Evolutionary conservation across 2,888 invertebrate genomes (phyloP), one percentile per base, ranked within the genome.

Genomic region (Rhorus exstirpatorius): DNA sequence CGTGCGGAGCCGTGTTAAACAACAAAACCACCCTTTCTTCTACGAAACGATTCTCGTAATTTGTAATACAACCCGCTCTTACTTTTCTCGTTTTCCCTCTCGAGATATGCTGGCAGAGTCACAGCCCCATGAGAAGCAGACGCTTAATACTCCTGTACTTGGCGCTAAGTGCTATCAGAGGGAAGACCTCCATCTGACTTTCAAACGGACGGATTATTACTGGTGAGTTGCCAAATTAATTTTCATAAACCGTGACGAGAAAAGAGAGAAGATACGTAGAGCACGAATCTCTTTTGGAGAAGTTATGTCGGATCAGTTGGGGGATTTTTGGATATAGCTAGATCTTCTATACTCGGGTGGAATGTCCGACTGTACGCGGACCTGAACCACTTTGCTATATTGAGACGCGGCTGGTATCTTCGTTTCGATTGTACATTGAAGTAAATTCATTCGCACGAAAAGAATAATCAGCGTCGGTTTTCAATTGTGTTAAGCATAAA

Each of bases 71-170:
- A 55, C 35, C 38, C 38, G 26, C 24, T 61, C 35, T 63, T n/a
- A 19, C 7, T 41, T 61, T 61, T 35, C 49, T 24, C 49, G 68
- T 77, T 80, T 81, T 85, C 79, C 72, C 80, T 31, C 31, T 31
- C 31, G 31, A 31, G 83, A 87, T 68, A 53, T 75, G 75, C 58
- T 65, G 14, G 53, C 10, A 38, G 14, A 55, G 53, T 26, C 58
- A 21, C 58, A n/a, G 31, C 35, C 35, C 68, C 70, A 46, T 38
- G 58, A 75, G 44, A 35, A 53, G 63, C 61, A 68, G 68, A 78
- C 71, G 63, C 70, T 81, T 78, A 65, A 75, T 78, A 78, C 77
- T 78, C 78, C 53, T 78, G 81, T 81, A 83, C 78, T 81, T 72
- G 74, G 74, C 65, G 70, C 58, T 83, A 70, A 83, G 74, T 81